These are phyloP conservation scores for Meriones psammophilus DNA, from an alignment of 2,797 vertebrate genomes.

Conservation along the genomic window DNA sequence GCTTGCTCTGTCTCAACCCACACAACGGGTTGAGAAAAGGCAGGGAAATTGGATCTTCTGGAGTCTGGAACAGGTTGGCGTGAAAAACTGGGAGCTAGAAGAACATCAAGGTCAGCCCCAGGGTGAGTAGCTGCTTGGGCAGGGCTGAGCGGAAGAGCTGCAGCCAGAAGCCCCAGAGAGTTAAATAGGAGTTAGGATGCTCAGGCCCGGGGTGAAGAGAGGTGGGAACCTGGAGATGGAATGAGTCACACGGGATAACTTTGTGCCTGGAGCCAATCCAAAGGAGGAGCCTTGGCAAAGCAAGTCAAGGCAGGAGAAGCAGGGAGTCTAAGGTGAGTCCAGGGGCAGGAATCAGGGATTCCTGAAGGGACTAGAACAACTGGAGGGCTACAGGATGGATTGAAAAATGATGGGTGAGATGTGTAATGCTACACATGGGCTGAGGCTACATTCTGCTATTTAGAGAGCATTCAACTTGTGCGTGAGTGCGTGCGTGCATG, in stretches of 20 bases:
- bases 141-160: background rate
- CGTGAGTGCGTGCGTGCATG: background rate
- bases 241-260: slow-evolving; percentile 66
- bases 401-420: background rate
- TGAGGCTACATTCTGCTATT: background rate
- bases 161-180: slow-evolving; percentile 55
- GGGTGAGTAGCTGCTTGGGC: slow-evolving; percentile 38
- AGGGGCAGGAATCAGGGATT: slow-evolving; percentile 50
- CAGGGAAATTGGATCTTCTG: background rate
- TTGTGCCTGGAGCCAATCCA: slow-evolving; percentile 25
- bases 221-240: slow-evolving; percentile 66
- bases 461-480: background rate
- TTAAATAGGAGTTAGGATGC: background rate
- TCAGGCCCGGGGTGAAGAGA: background rate
- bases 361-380: background rate
- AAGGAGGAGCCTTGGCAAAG: background rate
- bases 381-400: background rate
- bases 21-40: background rate
- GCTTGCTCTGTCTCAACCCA: slow-evolving; percentile 21
- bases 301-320: slow-evolving; percentile 62
- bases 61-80: slow-evolving; percentile 34
- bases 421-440: background rate
- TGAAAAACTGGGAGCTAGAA: slow-evolving; percentile 12
- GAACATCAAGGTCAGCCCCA: slow-evolving; percentile 53
- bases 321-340: slow-evolving; percentile 10